Conservation (phyloP, 2,888 invertebrate genomes). For the Conchocele bisecta region DNA sequence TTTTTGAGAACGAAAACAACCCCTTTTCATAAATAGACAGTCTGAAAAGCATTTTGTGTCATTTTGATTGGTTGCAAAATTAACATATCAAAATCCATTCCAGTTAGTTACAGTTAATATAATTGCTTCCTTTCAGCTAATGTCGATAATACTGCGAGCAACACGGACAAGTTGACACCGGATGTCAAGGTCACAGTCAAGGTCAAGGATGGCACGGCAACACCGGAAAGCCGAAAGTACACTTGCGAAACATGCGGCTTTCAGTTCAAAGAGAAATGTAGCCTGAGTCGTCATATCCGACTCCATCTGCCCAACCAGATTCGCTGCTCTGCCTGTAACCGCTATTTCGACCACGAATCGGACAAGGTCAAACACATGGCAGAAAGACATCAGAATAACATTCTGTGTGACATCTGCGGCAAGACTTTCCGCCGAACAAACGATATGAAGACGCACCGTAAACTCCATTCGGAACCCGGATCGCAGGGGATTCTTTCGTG, state of each 20-base stretch:
- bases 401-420: neutral
- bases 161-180: no score
- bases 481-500: neutral
- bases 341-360: neutral
- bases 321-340: neutral
- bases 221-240: neutral
- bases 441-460: neutral
- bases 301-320: slow-evolving; percentile 6
- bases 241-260: neutral
- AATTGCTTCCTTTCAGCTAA: no score
- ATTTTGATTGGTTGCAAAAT: no score
- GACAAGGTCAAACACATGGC: neutral
- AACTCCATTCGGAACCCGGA: neutral
- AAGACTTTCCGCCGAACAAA: neutral
- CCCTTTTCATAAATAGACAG: no score
- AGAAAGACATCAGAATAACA: neutral
- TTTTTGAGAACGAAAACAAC: no score
- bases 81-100: no score
- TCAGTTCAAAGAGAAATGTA: neutral
- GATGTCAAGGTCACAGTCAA: no score
- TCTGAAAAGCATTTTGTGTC: no score
- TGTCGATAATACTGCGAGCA: no score
- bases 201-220: no score
- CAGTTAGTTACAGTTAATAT: no score
- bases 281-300: neutral